These are phyloP conservation scores for Cabera pusaria DNA, from an alignment of 2,888 invertebrate species.

Conservation along the genomic window DNA sequence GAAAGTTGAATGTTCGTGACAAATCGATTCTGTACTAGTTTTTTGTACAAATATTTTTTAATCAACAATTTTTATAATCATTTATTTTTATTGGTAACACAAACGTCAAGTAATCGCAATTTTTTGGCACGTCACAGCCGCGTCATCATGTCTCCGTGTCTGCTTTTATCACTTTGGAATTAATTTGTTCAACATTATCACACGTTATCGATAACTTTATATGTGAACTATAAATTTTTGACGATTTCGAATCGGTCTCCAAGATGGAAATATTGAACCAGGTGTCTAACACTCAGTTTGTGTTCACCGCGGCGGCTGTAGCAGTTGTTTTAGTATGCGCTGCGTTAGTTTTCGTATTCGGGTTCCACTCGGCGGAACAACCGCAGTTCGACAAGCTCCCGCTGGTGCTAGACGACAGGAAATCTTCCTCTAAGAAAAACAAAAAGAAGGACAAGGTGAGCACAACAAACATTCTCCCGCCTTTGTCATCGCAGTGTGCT, in stretches of 20 bases:
- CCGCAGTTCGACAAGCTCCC: constrained; percentile 90
- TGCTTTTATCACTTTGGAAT: constrained; percentile 78
- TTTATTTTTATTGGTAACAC: constrained; percentile 50
- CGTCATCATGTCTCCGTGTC: constrained; percentile 86
- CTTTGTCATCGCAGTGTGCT: constrained; percentile 54
- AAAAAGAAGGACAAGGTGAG: constrained; percentile 87
- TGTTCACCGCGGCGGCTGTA: constrained; percentile 82
- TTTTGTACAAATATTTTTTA: no score
- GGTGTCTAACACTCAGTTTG: constrained; percentile 81
- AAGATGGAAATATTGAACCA: constrained; percentile 85
- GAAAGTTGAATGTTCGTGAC: no score
- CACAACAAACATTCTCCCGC: constrained; percentile 42
- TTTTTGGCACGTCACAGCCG: constrained; percentile 87
- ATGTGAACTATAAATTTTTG: constrained; percentile 69
- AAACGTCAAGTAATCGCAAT: constrained; percentile 48
- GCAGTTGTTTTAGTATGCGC: constrained; percentile 88
- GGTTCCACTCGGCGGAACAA: constrained; percentile 91
- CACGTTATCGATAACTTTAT: constrained; percentile 73
- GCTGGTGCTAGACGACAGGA: constrained; percentile 85
- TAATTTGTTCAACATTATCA: constrained; percentile 79
- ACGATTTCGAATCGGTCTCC: constrained; percentile 51
- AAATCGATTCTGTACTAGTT: no score
- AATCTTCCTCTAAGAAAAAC: constrained; percentile 86
- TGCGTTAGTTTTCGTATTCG: constrained; percentile 89
- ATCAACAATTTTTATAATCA: no score